Evolutionary conservation across 1,140 invertebrate species (phyloP), one percentile per base, ranked within the genome.

Genomic region (Eupeodes corollae): DNA sequence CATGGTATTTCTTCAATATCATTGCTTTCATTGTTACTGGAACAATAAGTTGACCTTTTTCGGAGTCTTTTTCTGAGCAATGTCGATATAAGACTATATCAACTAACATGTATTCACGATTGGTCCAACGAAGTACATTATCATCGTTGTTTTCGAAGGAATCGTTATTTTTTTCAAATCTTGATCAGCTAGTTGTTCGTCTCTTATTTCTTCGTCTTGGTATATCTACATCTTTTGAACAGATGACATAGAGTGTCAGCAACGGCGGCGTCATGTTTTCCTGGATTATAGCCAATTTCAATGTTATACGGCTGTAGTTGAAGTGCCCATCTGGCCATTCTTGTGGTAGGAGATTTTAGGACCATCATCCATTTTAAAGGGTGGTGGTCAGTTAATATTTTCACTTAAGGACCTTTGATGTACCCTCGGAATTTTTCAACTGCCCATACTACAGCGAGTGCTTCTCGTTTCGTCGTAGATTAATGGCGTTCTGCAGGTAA

Each of bases 301-400:
- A 67, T 18, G 44, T 72, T 52, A 49, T 67, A 73, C 2, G 55
- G 50, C 55, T 75, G 72, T 2, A 77, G 45, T 16, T 49, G 45
- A 12, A 74, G 42, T 1, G 67, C 59, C 74, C 74, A 78, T 30
- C 71, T 48, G 0, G 70, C 69, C 6, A 73, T 37, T 6, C 62
- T 44, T 6, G 66, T 66, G 0, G 50, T 63, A 0, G 72, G 65
- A 2, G 54, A 63, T 53, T 71, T 74, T 0, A 72, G 50, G 1
- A 53, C 54, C 35, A 67, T 57, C 0, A 79, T 51, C 70, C 72
- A 78, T 42, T 54, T 58, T 5, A 78, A 50, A 0, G 71, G 56
- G 52, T 70, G 70, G 47, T 78, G 75, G 49, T 78, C 73, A 1
- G 70, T 73, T 33, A 62, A 42, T 2, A 75, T 57, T 0, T 26